Conservation (phyloP, 2,113 vertebrate genomes). For the Triplophysa siluroides region DNA sequence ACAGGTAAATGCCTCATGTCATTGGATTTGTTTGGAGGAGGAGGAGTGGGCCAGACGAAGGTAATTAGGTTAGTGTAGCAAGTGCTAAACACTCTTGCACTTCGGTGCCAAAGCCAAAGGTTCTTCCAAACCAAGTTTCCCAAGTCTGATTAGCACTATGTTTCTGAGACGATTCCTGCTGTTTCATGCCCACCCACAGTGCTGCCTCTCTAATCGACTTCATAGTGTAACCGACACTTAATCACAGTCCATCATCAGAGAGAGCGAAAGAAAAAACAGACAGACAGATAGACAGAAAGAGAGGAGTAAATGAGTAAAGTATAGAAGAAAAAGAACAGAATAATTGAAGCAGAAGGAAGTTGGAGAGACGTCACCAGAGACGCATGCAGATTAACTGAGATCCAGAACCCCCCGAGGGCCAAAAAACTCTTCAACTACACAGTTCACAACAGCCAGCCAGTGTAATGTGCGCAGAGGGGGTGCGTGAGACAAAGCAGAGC, state of each 20-base stretch:
- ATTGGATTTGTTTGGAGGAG: neutral
- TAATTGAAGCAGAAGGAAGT: neutral
- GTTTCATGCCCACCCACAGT: slow-evolving; percentile 45
- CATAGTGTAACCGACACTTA: slow-evolving; percentile 18
- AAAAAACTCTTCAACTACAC: slow-evolving; percentile 51
- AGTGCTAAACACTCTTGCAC: slow-evolving; percentile 1
- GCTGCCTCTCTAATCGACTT: slow-evolving; percentile 36
- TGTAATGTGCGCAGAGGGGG: neutral
- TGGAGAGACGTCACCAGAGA: slow-evolving; percentile 50
- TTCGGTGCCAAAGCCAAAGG: slow-evolving; percentile 1
- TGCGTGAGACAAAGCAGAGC: neutral
- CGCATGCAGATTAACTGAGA: slow-evolving; percentile 61
- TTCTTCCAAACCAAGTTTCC: slow-evolving; percentile 9
- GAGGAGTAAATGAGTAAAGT: neutral
- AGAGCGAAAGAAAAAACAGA: neutral
- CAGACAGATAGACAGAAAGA: neutral
- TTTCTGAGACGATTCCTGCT: slow-evolving; percentile 30
- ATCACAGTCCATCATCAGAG: slow-evolving; percentile 17
- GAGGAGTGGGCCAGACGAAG: slow-evolving; percentile 29
- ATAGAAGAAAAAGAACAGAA: neutral
- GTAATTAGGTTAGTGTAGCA: slow-evolving; percentile 37
- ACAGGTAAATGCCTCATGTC: neutral
- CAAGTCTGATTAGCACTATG: slow-evolving; percentile 22
- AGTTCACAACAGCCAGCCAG: slow-evolving; percentile 22
- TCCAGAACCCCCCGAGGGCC: slow-evolving; percentile 10